phyloP scores from a whole-genome alignment of 2,888 invertebrate species.

The Onthophagus sagittarius region DNA sequence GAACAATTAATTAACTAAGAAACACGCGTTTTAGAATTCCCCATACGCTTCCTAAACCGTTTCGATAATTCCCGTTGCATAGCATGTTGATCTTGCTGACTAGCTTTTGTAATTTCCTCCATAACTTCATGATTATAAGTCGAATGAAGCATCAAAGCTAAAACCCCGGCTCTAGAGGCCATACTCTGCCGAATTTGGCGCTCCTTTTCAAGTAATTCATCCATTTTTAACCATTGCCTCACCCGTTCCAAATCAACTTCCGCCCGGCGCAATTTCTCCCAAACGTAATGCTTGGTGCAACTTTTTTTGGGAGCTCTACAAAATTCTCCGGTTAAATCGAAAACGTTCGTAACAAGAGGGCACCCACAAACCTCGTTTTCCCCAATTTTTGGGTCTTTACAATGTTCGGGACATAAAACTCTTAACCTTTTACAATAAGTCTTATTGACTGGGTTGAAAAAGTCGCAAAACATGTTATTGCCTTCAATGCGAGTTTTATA shows the following conservation, averaged over 20 bases:
- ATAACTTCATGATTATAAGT: slow-evolving; percentile 92
- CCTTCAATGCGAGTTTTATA: slow-evolving; percentile 93
- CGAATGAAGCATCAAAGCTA: slow-evolving; percentile 94
- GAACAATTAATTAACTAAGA: slow-evolving; percentile 19
- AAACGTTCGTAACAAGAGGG: slow-evolving; percentile 81
- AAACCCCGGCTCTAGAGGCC: slow-evolving; percentile 81
- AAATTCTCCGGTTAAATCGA: slow-evolving; percentile 80
- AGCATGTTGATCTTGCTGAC: slow-evolving; percentile 50
- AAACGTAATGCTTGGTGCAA: slow-evolving; percentile 88
- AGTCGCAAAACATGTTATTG: slow-evolving; percentile 97
- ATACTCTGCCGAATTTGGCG: slow-evolving; percentile 72
- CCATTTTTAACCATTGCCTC: slow-evolving; percentile 87
- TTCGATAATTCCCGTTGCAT: slow-evolving; percentile 50
- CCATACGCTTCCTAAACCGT: slow-evolving; percentile 32
- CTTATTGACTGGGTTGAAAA: slow-evolving; percentile 79
- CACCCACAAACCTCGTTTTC: slow-evolving; percentile 91
- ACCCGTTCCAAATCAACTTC: slow-evolving; percentile 95
- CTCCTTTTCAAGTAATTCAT: slow-evolving; percentile 92
- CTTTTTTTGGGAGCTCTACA: slow-evolving; percentile 86
- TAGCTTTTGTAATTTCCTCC: slow-evolving; percentile 62
- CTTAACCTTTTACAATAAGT: slow-evolving; percentile 95
- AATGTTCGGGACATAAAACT: slow-evolving; percentile 96
- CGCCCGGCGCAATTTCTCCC: slow-evolving; percentile 92
- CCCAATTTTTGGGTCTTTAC: slow-evolving; percentile 86
- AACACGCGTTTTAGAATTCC: slow-evolving; percentile 23